Evolutionary conservation across 2,797 vertebrate species (phyloP).

Genomic region (Malurus splendens): DNA sequence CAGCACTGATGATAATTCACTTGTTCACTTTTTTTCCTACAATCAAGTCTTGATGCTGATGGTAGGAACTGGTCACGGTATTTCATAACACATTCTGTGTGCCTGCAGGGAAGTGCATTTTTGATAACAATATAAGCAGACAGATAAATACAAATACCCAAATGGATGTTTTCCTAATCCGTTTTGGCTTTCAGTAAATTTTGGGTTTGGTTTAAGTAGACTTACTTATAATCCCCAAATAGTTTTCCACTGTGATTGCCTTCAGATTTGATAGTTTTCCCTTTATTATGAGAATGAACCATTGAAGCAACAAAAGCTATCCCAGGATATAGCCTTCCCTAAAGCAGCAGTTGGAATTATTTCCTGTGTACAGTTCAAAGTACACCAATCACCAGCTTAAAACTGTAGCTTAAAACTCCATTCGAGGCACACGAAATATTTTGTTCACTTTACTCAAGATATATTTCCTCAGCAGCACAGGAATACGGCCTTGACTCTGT

Average conservation of each 20-base stretch:
- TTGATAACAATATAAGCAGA: not conserved
- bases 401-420: not conserved
- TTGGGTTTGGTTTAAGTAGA: not conserved
- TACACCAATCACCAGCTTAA: not conserved
- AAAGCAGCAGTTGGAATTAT: not conserved
- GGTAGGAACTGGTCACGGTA: not conserved
- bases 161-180: not conserved
- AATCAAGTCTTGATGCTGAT: not conserved
- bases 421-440: not conserved
- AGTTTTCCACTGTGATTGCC: not conserved
- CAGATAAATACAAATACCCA: not conserved
- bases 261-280: not conserved
- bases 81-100: not conserved
- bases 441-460: not conserved
- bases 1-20: not conserved
- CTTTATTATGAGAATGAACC: not conserved
- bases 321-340: not conserved
- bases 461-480: not conserved
- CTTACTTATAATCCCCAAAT: not conserved
- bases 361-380: constrained; percentile 6
- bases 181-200: not conserved
- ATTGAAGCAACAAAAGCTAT: not conserved
- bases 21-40: not conserved
- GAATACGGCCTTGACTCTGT: not conserved
- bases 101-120: not conserved